Evolutionary conservation across 1,140 invertebrate genomes (phyloP).

Genomic region (Drosophila subobscura): DNA sequence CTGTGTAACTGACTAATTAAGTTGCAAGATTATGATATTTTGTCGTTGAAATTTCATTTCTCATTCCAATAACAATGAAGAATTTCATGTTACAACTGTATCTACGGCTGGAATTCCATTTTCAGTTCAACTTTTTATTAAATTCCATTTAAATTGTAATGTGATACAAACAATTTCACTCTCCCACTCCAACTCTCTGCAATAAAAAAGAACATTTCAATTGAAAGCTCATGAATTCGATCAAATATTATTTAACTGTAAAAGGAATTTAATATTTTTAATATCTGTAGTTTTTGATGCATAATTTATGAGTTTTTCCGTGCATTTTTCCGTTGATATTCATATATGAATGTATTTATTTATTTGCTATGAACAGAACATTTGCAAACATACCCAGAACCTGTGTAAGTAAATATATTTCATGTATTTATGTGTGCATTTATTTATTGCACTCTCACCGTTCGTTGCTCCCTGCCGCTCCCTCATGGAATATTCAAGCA

Average conservation of each 20-base stretch:
- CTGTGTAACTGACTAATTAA: constrained; percentile 13
- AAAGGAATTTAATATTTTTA: constrained; percentile 17
- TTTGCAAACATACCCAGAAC: constrained; percentile 7
- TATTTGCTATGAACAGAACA: constrained; percentile 3
- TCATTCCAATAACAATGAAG: neutral
- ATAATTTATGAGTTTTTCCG: constrained; percentile 41
- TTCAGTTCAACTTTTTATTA: constrained; percentile 3
- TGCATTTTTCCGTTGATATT: constrained; percentile 37
- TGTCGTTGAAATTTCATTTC: neutral
- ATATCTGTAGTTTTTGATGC: constrained; percentile 9
- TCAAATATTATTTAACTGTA: constrained; percentile 27
- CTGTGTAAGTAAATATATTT: constrained; percentile 46
- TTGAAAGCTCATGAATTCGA: constrained; percentile 15
- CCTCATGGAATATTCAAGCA: constrained; percentile 40
- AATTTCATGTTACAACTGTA: neutral
- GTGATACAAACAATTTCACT: constrained; percentile 19
- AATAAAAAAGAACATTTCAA: neutral
- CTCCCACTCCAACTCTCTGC: constrained; percentile 10
- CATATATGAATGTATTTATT: constrained; percentile 26
- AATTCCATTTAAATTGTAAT: constrained; percentile 28
- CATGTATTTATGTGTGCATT: constrained; percentile 56
- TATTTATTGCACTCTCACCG: constrained; percentile 55
- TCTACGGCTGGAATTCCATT: neutral
- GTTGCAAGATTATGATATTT: constrained; percentile 7
- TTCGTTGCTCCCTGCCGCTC: neutral